Percentiles rank a stretch among this genome's conserved stretches.
phyloP scores from a whole-genome alignment of 1,140 invertebrate species.

The Euglossa dilemma region DNA sequence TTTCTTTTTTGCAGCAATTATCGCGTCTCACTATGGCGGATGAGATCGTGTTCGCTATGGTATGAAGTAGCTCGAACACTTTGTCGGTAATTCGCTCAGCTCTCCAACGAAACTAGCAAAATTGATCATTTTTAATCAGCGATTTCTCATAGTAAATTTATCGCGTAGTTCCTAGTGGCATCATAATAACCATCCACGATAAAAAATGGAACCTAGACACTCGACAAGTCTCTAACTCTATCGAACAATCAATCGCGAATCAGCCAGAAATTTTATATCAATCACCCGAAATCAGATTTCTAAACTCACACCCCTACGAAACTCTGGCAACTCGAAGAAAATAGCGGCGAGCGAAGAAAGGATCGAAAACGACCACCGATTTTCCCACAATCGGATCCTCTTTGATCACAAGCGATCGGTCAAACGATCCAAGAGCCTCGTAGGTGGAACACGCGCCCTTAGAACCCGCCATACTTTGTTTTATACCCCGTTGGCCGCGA shows the following conservation, averaged over 20 bases:
- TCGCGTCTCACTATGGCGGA: background rate
- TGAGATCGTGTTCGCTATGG: slow-evolving; percentile 27
- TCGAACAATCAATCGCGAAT: too few species aligned
- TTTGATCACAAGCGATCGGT: slow-evolving; percentile 3
- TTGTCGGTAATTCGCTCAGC: background rate
- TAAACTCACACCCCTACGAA: too few species aligned
- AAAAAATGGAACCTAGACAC: too few species aligned
- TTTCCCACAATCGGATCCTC: slow-evolving; percentile 13
- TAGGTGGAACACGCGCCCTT: slow-evolving; percentile 48
- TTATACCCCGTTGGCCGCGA: slow-evolving; percentile 65
- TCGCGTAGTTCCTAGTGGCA: too few species aligned
- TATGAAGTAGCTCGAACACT: background rate
- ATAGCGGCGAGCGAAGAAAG: too few species aligned
- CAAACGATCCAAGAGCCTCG: background rate
- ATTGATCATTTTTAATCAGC: background rate
- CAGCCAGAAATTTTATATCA: too few species aligned
- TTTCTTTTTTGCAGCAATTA: slow-evolving; percentile 56
- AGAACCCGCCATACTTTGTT: slow-evolving; percentile 69
- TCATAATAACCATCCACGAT: too few species aligned
- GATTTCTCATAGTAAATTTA: too few species aligned
- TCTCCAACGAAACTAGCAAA: too few species aligned
- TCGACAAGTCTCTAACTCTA: too few species aligned
- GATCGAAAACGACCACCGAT: background rate
- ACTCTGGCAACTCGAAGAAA: too few species aligned
- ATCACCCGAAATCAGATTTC: too few species aligned